phyloP scores from a whole-genome alignment of 2,113 vertebrate genomes.

The Eupsittula cactorum region DNA sequence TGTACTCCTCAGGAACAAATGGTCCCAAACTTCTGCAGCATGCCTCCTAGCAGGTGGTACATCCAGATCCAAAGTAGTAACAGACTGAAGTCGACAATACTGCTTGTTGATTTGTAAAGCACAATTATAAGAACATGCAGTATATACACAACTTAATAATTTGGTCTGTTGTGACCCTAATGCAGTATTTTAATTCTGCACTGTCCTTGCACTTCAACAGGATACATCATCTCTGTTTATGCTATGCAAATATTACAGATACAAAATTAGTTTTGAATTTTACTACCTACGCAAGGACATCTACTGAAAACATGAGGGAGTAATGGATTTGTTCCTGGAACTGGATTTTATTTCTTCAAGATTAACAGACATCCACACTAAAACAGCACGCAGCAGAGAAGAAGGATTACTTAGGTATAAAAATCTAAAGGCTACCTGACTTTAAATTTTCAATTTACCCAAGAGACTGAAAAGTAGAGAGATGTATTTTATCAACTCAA shows the following conservation, averaged over 20 bases:
- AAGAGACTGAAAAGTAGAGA: not conserved
- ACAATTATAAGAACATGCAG: conserved; percentile 14
- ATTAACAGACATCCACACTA: not conserved
- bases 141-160: conserved; percentile 12
- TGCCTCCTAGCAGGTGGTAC: not conserved
- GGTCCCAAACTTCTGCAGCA: not conserved
- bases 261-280: conserved; percentile 24
- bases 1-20: not conserved
- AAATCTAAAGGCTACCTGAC: not conserved
- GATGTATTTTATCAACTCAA: not conserved
- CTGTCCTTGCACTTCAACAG: conserved; percentile 10
- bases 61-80: not conserved
- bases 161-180: conserved; percentile 29
- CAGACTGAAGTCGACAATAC: not conserved
- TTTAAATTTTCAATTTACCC: not conserved
- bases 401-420: not conserved
- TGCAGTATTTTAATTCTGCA: conserved; percentile 2
- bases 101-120: conserved; percentile 37
- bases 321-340: not conserved
- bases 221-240: not conserved
- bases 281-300: not conserved
- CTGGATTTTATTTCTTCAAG: not conserved
- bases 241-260: not conserved
- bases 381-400: not conserved
- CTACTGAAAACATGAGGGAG: conserved; percentile 1